A percentile compares a stretch with the other conserved stretches of the same genome.
Evolutionary conservation across 2,888 invertebrate species (phyloP).

Genomic region (Pemphredon lugubris): DNA sequence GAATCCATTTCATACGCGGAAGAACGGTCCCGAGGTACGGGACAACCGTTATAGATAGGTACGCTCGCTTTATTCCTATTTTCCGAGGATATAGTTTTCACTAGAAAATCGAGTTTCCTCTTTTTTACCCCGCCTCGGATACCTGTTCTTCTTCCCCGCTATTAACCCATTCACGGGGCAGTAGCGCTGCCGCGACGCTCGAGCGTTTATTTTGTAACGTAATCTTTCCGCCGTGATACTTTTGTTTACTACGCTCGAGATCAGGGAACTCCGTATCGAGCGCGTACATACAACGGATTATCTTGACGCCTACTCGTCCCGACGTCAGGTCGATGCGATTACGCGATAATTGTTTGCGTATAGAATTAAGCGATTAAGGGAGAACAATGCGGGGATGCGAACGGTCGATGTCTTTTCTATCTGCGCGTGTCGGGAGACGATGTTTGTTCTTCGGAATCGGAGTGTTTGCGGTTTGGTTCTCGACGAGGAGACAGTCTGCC

Average conservation of each 20-base stretch:
- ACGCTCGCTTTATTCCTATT: conserved; percentile 27
- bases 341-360: no score
- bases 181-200: background rate
- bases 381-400: no score
- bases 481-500: no score
- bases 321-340: no score
- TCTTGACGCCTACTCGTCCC: conserved; percentile 3
- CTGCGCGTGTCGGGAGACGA: no score
- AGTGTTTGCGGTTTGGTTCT: no score
- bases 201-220: conserved; percentile 16
- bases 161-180: conserved; percentile 31
- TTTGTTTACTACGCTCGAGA: conserved; percentile 1
- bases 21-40: conserved; percentile 53
- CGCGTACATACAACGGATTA: no score
- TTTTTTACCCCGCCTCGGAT: conserved; percentile 11
- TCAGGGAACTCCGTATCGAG: background rate
- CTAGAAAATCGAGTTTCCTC: conserved; percentile 32
- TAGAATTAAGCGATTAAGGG: no score
- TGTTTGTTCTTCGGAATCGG: no score
- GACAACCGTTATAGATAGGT: conserved; percentile 56
- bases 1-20: conserved; percentile 66
- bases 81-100: conserved; percentile 44
- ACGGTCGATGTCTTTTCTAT: no score
- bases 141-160: conserved; percentile 15
- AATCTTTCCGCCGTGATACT: conserved; percentile 1